Percentiles rank a stretch among this genome's conserved stretches.
These are phyloP conservation scores for Antheraea pernyi DNA, from an alignment of 1,140 invertebrate species.

Conservation along the genomic window DNA sequence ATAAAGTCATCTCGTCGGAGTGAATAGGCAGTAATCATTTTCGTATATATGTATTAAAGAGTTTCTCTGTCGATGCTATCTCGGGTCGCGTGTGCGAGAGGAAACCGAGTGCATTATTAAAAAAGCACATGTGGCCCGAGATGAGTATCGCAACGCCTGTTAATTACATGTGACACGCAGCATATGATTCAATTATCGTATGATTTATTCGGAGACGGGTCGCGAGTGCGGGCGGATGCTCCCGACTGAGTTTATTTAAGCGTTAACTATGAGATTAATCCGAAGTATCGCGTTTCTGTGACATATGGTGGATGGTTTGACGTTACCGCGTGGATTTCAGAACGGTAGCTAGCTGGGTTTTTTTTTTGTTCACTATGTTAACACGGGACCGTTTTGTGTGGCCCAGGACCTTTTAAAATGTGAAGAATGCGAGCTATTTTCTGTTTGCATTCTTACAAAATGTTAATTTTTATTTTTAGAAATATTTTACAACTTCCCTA, in stretches of 20 bases:
- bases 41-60: slow-evolving; percentile 62
- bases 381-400: slow-evolving; percentile 63
- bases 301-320: slow-evolving; percentile 47
- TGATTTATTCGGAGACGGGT: slow-evolving; percentile 70
- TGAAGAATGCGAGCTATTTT: neutral
- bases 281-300: slow-evolving; percentile 50
- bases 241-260: slow-evolving; percentile 30
- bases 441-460: neutral
- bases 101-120: slow-evolving; percentile 73
- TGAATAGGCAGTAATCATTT: slow-evolving; percentile 58
- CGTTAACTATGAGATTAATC: slow-evolving; percentile 66
- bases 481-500: no score
- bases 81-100: slow-evolving; percentile 66
- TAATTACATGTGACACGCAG: slow-evolving; percentile 77
- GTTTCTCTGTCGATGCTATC: slow-evolving; percentile 69
- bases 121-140: slow-evolving; percentile 74
- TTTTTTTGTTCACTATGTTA: slow-evolving; percentile 43
- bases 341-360: slow-evolving; percentile 45
- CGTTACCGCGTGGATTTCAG: slow-evolving; percentile 31
- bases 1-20: slow-evolving; percentile 56
- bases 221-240: slow-evolving; percentile 18
- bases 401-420: slow-evolving; percentile 19
- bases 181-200: slow-evolving; percentile 79
- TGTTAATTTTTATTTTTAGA: no score
- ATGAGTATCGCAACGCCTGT: slow-evolving; percentile 74